A percentile compares a stretch with the other conserved stretches of the same genome.
phyloP scores from a whole-genome alignment of 2,113 vertebrate genomes.

The Melanotaenia duboulayi region DNA sequence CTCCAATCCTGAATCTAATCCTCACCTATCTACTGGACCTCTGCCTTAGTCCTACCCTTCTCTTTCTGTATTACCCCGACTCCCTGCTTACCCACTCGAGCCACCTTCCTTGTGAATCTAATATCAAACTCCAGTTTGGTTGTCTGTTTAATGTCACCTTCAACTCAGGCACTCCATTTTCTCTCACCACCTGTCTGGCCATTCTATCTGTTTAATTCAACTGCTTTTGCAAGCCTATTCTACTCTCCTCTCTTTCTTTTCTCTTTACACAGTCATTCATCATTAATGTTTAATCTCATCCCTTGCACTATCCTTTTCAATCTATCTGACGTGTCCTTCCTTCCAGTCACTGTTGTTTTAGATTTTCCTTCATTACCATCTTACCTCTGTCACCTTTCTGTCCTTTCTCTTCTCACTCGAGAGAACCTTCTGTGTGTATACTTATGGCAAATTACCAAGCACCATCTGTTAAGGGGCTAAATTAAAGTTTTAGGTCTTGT shows the following conservation, averaged over 20 bases:
- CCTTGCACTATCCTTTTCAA: conserved; percentile 16
- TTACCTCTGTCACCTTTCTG: not conserved
- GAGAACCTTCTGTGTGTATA: conserved; percentile 25
- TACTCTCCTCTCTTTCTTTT: not conserved
- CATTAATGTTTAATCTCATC: conserved; percentile 31
- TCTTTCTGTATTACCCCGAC: not conserved
- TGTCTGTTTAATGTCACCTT: conserved; percentile 55
- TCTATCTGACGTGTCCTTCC: conserved; percentile 21
- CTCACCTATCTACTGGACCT: not conserved
- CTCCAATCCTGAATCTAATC: conserved; percentile 4
- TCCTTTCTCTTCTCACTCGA: conserved; percentile 23
- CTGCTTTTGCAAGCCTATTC: not conserved
- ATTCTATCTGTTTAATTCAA: conserved; percentile 30
- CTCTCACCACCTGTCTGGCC: conserved; percentile 21
- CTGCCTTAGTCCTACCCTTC: not conserved
- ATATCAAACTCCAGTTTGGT: conserved; percentile 23
- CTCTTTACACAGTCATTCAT: conserved; percentile 20
- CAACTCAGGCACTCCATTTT: conserved; percentile 38
- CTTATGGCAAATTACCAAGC: not conserved
- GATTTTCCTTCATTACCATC: not conserved
- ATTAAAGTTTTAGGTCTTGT: conserved; percentile 13
- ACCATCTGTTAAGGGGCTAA: conserved; percentile 13
- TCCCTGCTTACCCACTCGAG: not conserved
- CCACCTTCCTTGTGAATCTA: not conserved
- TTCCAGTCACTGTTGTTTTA: not conserved